These are phyloP conservation scores for Zaprionus camerounensis DNA, from an alignment of 1,140 invertebrate genomes.

Conservation along the genomic window DNA sequence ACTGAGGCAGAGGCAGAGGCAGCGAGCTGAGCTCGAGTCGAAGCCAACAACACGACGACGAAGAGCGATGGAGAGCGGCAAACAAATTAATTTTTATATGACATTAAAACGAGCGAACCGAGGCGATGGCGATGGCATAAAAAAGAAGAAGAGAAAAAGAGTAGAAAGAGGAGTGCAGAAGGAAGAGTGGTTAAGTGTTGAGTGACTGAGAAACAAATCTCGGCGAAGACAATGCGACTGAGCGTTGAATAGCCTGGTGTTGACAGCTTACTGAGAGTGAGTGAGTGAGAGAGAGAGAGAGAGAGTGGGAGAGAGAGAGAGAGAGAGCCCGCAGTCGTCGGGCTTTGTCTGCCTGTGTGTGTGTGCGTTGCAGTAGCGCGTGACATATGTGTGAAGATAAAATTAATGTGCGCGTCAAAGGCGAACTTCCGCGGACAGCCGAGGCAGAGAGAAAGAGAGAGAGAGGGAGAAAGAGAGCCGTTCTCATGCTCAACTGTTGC, in stretches of 20 bases:
- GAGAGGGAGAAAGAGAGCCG: slow-evolving; percentile 45
- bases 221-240: slow-evolving; percentile 70
- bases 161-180: not conserved
- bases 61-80: slow-evolving; percentile 61
- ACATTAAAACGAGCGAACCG: slow-evolving; percentile 79
- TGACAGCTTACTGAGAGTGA: slow-evolving; percentile 46
- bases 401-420: slow-evolving; percentile 71
- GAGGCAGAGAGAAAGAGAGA: not conserved
- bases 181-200: slow-evolving; percentile 70
- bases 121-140: slow-evolving; percentile 53
- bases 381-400: slow-evolving; percentile 80
- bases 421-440: slow-evolving; percentile 47
- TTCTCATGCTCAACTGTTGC: slow-evolving; percentile 72
- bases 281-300: slow-evolving; percentile 40
- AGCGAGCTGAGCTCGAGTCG: not conserved
- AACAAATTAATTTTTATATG: slow-evolving; percentile 83
- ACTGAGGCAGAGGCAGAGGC: slow-evolving; percentile 22
- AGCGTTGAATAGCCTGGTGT: slow-evolving; percentile 59
- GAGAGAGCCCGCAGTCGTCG: slow-evolving; percentile 14
- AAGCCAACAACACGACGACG: not conserved
- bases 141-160: not conserved
- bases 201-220: slow-evolving; percentile 78
- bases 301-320: slow-evolving; percentile 36
- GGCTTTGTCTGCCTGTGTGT: slow-evolving; percentile 20
- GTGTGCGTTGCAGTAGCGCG: slow-evolving; percentile 48